Evolutionary conservation across 1,140 invertebrate species (phyloP).

Genomic region (Pseudomyrmex concolor): DNA sequence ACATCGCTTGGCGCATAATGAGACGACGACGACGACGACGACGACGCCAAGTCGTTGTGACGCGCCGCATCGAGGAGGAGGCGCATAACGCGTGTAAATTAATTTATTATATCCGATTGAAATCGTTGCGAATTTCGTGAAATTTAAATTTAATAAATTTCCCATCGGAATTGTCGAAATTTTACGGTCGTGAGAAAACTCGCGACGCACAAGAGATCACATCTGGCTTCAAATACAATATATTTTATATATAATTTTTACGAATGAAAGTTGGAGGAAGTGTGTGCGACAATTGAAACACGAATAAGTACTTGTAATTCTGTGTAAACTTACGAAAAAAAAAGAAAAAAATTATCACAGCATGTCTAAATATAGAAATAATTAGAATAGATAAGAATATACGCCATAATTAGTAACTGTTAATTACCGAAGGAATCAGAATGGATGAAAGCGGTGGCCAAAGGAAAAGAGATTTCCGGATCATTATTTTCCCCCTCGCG

Average conservation of each 20-base stretch:
- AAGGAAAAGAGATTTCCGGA: slow-evolving; percentile 1
- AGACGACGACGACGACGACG: slow-evolving; percentile 3
- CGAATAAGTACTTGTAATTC: neutral
- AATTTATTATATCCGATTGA: slow-evolving; percentile 49
- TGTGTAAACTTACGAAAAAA: neutral
- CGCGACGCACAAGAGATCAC: neutral
- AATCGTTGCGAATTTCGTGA: neutral
- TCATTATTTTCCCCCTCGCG: neutral
- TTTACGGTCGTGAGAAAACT: neutral
- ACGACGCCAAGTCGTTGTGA: neutral
- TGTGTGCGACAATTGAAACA: neutral
- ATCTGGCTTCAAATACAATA: neutral
- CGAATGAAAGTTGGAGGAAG: too few species aligned
- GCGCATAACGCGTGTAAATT: slow-evolving; percentile 35
- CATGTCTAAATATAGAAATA: neutral
- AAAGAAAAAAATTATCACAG: neutral
- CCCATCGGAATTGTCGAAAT: neutral
- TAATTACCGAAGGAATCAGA: slow-evolving; percentile 12
- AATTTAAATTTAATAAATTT: slow-evolving; percentile 36
- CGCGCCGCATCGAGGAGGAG: slow-evolving; percentile 17
- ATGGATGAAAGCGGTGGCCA: slow-evolving; percentile 9
- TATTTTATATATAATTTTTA: too few species aligned
- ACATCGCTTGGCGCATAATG: slow-evolving; percentile 34
- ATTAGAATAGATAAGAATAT: neutral
- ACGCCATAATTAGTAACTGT: neutral